Evolutionary conservation across 2,888 invertebrate genomes (phyloP), one percentile per base, ranked within the genome.

Genomic region (Tiphia femorata): DNA sequence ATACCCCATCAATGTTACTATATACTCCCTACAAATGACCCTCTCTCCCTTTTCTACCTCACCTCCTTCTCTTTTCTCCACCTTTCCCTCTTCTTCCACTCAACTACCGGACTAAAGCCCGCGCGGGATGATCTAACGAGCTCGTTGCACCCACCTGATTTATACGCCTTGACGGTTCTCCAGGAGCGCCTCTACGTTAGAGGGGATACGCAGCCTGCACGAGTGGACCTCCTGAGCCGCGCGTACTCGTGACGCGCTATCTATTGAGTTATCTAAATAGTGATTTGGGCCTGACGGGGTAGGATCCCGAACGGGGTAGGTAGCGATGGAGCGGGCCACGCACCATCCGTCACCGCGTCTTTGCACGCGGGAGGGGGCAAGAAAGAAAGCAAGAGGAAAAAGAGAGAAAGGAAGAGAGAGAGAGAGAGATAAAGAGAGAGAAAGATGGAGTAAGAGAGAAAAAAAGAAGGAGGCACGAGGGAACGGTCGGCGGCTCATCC

Each of bases 261-360:
- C 63, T 69, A 69, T 69, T 69, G 61, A 69, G 66, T 69, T 69
- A 69, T 69, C 70, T 69, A 69, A 69, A 53, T 63, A 69, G 61
- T 47, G 66, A 69, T 69, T 66, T 54, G 60, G 60, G 61, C 47
- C 52, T 66, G 63, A 63, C 53, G 44, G 58, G 61, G 29, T 61
- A 71, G 62, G 55, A 57, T n/a, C n/a, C 54, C 46, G 64, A 23
- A 53, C 55, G n/a, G n/a, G n/a, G 20, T 20, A 41, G 50, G 47
- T 19, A 53, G 37, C 62, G n/a, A n/a, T n/a, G n/a, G n/a, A n/a
- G n/a, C n/a, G n/a, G n/a, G n/a, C n/a, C 52, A 56, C 30, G 63
- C 63, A 66, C 70, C 73, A 74, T 74, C 67, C 65, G 72, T 74
- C 73, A 73, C 65, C 57, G 48, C 23, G 63, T 66, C 56, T 65